Percentiles rank a stretch among this genome's conserved stretches.
Evolutionary conservation across 2,113 vertebrate genomes (phyloP).

Genomic region (Rhodinocichla rosea): DNA sequence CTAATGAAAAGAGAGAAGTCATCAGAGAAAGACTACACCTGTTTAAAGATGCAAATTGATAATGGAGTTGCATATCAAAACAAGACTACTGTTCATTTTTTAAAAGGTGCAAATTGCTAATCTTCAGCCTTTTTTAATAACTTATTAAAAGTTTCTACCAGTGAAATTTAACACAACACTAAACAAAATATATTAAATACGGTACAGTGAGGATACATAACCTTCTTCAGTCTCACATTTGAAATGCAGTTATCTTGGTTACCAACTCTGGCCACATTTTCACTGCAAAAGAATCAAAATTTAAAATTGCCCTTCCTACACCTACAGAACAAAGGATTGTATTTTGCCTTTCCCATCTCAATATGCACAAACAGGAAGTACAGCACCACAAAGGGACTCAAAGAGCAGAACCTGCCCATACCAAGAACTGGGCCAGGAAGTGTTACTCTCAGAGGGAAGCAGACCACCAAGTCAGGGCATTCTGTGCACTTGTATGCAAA

Average conservation of each 20-base stretch:
- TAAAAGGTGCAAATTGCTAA: constrained; percentile 71
- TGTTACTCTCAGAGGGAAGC: not conserved
- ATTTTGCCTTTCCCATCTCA: not conserved
- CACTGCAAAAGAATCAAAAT: not conserved
- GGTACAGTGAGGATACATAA: not conserved
- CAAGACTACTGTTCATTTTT: constrained; percentile 69
- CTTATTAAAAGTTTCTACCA: constrained; percentile 48
- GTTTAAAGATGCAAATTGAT: constrained; percentile 72
- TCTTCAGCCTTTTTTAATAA: constrained; percentile 49
- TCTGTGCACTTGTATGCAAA: not conserved
- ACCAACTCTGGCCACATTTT: not conserved
- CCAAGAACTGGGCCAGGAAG: not conserved
- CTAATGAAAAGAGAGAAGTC: constrained; percentile 62
- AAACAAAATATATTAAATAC: constrained; percentile 33
- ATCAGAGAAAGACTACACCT: constrained; percentile 66
- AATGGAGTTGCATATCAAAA: constrained; percentile 68
- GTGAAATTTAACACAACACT: constrained; percentile 55
- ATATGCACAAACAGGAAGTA: not conserved
- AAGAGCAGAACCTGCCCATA: not conserved
- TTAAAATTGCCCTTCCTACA: not conserved
- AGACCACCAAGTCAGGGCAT: not conserved
- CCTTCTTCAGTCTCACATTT: not conserved
- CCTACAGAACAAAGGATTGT: not conserved
- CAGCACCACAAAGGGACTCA: not conserved
- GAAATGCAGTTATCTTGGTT: not conserved